Evolutionary conservation across 2,888 invertebrate genomes (phyloP).

Genomic region (Agrotis segetum): DNA sequence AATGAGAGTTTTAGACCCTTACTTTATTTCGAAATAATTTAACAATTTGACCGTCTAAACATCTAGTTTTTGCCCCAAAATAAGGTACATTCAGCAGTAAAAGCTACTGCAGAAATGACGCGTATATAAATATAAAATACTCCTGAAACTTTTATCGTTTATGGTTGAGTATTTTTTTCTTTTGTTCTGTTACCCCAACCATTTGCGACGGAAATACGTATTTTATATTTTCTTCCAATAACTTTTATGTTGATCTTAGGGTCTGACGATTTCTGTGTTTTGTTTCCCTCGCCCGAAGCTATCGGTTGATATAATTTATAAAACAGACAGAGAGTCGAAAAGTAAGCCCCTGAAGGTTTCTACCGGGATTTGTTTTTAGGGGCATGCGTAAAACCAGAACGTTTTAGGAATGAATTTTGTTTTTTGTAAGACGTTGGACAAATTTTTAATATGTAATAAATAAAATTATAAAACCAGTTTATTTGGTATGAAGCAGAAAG

Average conservation of each 20-base stretch:
- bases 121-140: slow-evolving; percentile 36
- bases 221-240: slow-evolving; percentile 22
- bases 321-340: slow-evolving; percentile 24
- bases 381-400: neutral
- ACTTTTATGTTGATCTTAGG: slow-evolving; percentile 49
- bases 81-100: slow-evolving; percentile 26
- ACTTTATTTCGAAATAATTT: slow-evolving; percentile 39
- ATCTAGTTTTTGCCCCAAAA: slow-evolving; percentile 28
- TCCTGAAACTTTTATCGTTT: slow-evolving; percentile 57
- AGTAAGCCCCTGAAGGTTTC: slow-evolving; percentile 1
- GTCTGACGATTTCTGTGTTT: slow-evolving; percentile 31
- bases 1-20: slow-evolving; percentile 27
- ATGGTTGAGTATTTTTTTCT: slow-evolving; percentile 59
- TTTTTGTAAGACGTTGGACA: too few relatives aligned
- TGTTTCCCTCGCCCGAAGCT: slow-evolving; percentile 39
- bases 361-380: slow-evolving; percentile 5
- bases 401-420: neutral
- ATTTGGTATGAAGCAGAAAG: too few relatives aligned
- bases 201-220: slow-evolving; percentile 33
- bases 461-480: too few relatives aligned
- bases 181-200: slow-evolving; percentile 49
- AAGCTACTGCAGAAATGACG: slow-evolving; percentile 45
- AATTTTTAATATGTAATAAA: too few relatives aligned
- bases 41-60: slow-evolving; percentile 27
- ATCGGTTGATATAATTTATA: slow-evolving; percentile 35